phyloP scores from a whole-genome alignment of 30 jellyfish, hydroid and myxozoan species.

The Chrysaora quinquecirrha region DNA sequence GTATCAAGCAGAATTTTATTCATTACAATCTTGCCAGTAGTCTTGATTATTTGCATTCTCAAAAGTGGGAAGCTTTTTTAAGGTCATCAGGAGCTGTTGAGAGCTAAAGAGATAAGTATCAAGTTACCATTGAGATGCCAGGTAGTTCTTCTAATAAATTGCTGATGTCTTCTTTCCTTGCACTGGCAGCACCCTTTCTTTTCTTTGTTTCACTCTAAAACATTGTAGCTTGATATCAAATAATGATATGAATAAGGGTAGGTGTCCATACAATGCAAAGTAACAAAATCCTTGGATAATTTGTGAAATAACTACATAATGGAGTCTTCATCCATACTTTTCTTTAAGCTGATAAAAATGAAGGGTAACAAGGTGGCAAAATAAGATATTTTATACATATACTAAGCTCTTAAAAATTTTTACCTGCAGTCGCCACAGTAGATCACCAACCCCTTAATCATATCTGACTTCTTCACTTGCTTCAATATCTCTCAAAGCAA shows the following conservation, averaged over 20 bases:
- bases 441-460: constrained; percentile 22
- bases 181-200: neutral
- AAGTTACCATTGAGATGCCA: neutral
- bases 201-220: neutral
- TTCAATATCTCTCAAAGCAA: neutral
- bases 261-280: neutral
- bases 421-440: constrained; percentile 22
- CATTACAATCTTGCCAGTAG: neutral
- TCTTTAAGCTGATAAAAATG: neutral
- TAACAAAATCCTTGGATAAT: neutral
- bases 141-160: neutral
- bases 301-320: neutral
- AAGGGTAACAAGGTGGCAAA: neutral
- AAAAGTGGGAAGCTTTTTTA: neutral
- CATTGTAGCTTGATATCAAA: neutral
- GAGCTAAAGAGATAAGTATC: neutral
- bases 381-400: neutral
- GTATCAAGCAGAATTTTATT: neutral
- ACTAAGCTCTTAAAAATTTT: too few relatives aligned
- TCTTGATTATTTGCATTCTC: neutral
- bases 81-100: neutral
- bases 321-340: neutral
- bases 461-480: constrained; percentile 14
- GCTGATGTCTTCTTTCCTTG: neutral
- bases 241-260: neutral